Base-by-base conservation (phyloP, 2,797 vertebrate species). In the Borostomias antarcticus region DNA sequence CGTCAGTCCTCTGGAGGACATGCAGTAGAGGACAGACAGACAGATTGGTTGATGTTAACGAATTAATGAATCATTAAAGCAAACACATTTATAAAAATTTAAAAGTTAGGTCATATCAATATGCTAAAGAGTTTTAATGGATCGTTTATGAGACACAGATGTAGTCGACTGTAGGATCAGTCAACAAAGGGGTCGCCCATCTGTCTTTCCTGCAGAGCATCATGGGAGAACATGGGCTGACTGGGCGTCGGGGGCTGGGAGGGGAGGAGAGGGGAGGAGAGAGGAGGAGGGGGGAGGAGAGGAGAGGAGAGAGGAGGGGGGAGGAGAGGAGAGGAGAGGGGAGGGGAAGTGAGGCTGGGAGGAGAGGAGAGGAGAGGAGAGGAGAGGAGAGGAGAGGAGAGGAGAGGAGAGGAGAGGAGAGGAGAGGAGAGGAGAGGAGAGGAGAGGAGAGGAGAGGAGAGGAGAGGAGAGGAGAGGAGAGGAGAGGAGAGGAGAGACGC, bases 401-500 rank as follows among this genome's bases (percentile, higher is more conserved):
- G 50, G 50, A 40, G 64, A 70, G 78, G 66, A 70, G 78, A 77
- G 64, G 80, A 78, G 76, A 33, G 33, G 51, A 58, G 74, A 32
- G 72, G 17, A 3, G 7, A 28, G 21, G 26, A 25, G 21, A 26
- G 50, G 50, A 40, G 64, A 70, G 78, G 66, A 70, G 78, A 77
- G 64, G 80, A 78, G 76, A 33, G 33, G 51, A 58, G 74, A 32
- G 72, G 17, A 3, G 7, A 28, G 21, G 26, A 25, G 21, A 26
- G 50, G 50, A 40, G 64, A 70, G 78, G 17, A 3, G 7, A 28
- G 21, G 26, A 25, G 21, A 26, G 50, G 50, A 40, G 64, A 70
- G 78, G 66, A 70, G 78, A 77, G 64, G 80, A 78, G 76, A 33
- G 33, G 51, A 58, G 74, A 32, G 72, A 60, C 77, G 70, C 64